A percentile compares a stretch with the other conserved stretches of the same genome.
Conservation (phyloP, 37 sponge, comb jelly and placozoan genomes). For the Geodia barretti region DNA sequence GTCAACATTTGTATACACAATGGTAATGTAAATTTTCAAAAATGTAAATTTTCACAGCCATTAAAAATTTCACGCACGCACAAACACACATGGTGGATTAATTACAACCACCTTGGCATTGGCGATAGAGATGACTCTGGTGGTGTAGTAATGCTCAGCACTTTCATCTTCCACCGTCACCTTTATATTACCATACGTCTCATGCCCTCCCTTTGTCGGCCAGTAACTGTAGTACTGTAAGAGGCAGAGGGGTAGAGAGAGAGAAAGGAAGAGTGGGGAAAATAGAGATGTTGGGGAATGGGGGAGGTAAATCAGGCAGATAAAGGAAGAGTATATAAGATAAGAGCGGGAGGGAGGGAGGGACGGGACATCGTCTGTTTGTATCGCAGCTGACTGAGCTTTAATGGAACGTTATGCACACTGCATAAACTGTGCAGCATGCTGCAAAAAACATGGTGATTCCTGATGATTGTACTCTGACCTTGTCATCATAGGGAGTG, state of each 20-base stretch:
- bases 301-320: not conserved
- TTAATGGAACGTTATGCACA: too few relatives aligned
- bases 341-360: not conserved
- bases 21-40: too few relatives aligned
- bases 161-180: conserved; percentile 30
- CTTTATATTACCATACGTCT: conserved; percentile 14
- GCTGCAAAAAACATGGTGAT: too few relatives aligned
- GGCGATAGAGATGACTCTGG: conserved; percentile 17
- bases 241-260: not conserved
- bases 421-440: too few relatives aligned
- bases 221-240: conserved; percentile 28
- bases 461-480: too few relatives aligned
- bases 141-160: conserved; percentile 42
- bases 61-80: too few relatives aligned
- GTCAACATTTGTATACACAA: not conserved
- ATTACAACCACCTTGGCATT: conserved; percentile 25
- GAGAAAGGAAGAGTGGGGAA: not conserved
- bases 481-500: conserved; percentile 38
- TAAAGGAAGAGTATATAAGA: not conserved
- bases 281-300: not conserved
- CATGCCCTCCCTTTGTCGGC: conserved; percentile 4
- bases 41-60: too few relatives aligned
- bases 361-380: too few relatives aligned
- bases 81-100: not conserved
- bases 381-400: too few relatives aligned